Conservation (phyloP, 2,888 invertebrate genomes). For the Tribolium freemani region DNA sequence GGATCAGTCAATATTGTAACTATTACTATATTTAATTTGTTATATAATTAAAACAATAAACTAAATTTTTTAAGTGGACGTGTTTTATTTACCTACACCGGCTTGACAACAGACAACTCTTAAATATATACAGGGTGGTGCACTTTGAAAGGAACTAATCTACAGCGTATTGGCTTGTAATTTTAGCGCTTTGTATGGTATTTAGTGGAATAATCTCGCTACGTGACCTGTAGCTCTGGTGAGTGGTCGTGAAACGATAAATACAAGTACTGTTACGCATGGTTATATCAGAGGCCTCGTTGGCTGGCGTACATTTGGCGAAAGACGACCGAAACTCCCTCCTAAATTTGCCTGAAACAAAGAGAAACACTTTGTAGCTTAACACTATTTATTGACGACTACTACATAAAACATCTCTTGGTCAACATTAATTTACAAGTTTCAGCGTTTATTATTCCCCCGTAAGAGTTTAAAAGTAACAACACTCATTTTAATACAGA, state of each 20-base stretch:
- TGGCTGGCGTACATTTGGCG: conserved; percentile 48
- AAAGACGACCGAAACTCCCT: conserved; percentile 57
- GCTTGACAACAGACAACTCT: background rate
- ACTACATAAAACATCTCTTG: conserved; percentile 15
- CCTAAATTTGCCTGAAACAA: conserved; percentile 57
- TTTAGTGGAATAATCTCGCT: conserved; percentile 56
- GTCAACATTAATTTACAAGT: conserved; percentile 34
- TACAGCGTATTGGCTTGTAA: conserved; percentile 4
- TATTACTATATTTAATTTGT: conserved; percentile 63
- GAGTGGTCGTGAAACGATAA: conserved; percentile 57
- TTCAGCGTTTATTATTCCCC: conserved; percentile 36
- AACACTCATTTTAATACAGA: conserved; percentile 3
- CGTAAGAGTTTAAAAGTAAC: conserved; percentile 14
- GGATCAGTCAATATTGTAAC: conserved; percentile 58
- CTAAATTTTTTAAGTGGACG: conserved; percentile 65
- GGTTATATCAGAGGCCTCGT: conserved; percentile 48
- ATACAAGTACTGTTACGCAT: conserved; percentile 56
- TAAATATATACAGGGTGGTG: background rate
- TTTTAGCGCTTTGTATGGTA: conserved; percentile 32
- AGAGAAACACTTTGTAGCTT: conserved; percentile 15
- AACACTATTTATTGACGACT: conserved; percentile 18
- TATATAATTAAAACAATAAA: conserved; percentile 68
- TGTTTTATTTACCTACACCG: background rate
- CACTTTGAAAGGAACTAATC: background rate
- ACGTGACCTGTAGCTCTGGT: conserved; percentile 52